These are phyloP conservation scores for Microtus montanus DNA, from an alignment of 2,113 vertebrate genomes.

Conservation along the genomic window DNA sequence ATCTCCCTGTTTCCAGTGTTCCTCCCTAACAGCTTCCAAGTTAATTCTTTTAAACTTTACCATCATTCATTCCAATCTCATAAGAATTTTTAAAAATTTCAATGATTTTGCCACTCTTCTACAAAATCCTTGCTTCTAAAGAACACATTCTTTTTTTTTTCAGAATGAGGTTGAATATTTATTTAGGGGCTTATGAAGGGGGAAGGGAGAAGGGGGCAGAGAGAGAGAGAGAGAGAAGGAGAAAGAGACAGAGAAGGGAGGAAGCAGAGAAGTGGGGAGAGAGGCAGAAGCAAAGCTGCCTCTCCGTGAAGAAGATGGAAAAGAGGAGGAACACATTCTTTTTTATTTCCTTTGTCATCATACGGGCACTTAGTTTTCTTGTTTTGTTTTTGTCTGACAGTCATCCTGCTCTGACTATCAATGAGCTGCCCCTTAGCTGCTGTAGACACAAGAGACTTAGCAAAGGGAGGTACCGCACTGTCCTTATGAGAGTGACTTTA, in stretches of 20 bases:
- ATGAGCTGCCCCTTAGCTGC: background rate
- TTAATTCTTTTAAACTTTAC: background rate
- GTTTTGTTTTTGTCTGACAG: background rate
- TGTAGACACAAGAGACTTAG: background rate
- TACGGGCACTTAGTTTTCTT: background rate
- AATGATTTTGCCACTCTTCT: background rate
- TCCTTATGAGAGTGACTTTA: background rate
- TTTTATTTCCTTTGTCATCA: background rate
- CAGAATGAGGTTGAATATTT: too few species aligned
- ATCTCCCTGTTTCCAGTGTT: background rate
- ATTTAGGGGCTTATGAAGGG: too few species aligned
- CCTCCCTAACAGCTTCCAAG: background rate
- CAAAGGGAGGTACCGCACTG: too few species aligned
- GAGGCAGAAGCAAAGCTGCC: too few species aligned
- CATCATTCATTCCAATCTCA: background rate
- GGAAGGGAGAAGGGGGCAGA: too few species aligned
- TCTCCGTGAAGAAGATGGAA: too few species aligned
- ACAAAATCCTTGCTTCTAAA: background rate
- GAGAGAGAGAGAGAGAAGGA: too few species aligned
- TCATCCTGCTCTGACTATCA: background rate
- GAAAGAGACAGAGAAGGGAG: too few species aligned
- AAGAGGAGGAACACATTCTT: background rate
- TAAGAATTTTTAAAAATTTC: background rate
- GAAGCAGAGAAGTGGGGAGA: too few species aligned
- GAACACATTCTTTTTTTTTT: background rate